These are phyloP conservation scores for Phymatocera aterrima DNA, from an alignment of 2,888 invertebrate genomes.

Conservation along the genomic window DNA sequence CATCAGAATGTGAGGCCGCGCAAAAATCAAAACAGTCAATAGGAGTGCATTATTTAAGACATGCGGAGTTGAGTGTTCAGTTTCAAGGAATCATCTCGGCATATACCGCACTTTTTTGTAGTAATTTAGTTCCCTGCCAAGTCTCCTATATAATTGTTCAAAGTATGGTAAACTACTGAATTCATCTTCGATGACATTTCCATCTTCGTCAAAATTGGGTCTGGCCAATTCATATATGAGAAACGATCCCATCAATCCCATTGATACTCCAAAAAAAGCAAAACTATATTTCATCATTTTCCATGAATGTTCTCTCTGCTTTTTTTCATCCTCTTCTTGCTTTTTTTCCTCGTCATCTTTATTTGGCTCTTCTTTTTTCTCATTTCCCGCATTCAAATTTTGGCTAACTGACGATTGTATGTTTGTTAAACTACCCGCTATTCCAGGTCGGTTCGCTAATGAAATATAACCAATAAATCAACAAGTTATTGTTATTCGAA, in stretches of 20 bases:
- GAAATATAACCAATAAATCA: background rate
- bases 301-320: conserved; percentile 84
- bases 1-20: too few species aligned
- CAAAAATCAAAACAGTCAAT: too few species aligned
- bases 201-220: conserved; percentile 84
- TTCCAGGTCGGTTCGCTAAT: conserved; percentile 60
- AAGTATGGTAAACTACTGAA: conserved; percentile 82
- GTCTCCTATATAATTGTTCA: conserved; percentile 84
- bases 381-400: background rate
- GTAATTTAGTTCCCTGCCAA: conserved; percentile 83
- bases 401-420: conserved; percentile 56
- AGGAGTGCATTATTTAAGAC: too few species aligned
- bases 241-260: conserved; percentile 79
- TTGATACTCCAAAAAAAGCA: conserved; percentile 76
- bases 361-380: conserved; percentile 78
- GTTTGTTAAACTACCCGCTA: conserved; percentile 64
- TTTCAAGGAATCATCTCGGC: too few species aligned
- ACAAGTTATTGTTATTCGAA: background rate
- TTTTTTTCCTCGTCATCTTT: conserved; percentile 77
- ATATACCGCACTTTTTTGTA: conserved; percentile 80
- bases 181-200: conserved; percentile 85
- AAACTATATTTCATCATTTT: conserved; percentile 81
- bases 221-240: conserved; percentile 84
- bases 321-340: conserved; percentile 76
- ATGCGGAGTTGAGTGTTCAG: too few species aligned